phyloP scores from a whole-genome alignment of 2,113 vertebrate genomes.

The Microcebus murinus region DNA sequence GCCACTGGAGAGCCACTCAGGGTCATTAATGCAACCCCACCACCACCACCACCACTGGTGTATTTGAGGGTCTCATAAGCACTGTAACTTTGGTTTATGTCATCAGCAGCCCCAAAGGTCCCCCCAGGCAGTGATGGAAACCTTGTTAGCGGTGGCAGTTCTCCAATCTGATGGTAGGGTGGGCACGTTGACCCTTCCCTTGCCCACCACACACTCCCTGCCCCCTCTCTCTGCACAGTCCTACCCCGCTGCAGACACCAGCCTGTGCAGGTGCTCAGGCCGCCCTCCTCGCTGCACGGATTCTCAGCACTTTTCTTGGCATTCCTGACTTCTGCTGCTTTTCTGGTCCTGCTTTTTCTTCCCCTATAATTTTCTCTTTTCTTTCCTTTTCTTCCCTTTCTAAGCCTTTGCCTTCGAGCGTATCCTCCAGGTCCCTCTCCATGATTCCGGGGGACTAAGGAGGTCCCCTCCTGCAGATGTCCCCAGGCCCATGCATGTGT shows the following conservation, averaged over 20 bases:
- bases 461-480: neutral
- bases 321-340: neutral
- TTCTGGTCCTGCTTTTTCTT: neutral
- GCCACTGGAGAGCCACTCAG: neutral
- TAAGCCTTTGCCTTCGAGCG: neutral
- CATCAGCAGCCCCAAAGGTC: slow-evolving; percentile 63
- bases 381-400: neutral
- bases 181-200: neutral
- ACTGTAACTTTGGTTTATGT: slow-evolving; percentile 76
- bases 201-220: neutral
- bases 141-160: slow-evolving; percentile 71
- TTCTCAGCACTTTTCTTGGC: neutral
- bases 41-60: neutral
- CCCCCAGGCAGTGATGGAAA: slow-evolving; percentile 67
- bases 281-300: neutral
- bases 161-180: slow-evolving; percentile 76
- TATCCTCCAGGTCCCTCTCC: neutral
- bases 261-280: neutral
- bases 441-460: neutral
- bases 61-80: neutral
- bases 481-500: slow-evolving; percentile 56
- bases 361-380: neutral
- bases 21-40: neutral
- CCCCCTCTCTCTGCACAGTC: neutral
- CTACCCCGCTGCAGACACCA: neutral